Evolutionary conservation across 1,140 invertebrate species (phyloP), one percentile per base, ranked within the genome.

Genomic region (Zaprionus vittiger): DNA sequence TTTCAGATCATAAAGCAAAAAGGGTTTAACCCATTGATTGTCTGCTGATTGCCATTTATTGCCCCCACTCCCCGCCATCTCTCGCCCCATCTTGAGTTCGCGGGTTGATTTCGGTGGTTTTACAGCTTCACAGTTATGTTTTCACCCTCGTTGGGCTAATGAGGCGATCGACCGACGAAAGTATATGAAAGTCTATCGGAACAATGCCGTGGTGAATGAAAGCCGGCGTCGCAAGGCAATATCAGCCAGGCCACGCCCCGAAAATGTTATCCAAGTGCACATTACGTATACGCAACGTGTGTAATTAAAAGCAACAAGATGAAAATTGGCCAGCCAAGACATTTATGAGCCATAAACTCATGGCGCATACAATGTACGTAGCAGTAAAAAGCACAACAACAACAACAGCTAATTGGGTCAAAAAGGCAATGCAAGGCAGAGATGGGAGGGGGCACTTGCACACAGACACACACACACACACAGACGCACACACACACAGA

Each of bases 1-100:
- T 84, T 90, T 89, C 85, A 77, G 85, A 89, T 87, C 84, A 90
- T 90, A 89, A 89, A 89, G 81, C 81, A 84, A 79, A 81, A 84
- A 77, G 81, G 85, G 85, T 79, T 90, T 81, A 87, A 87, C 81
- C 85, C 83, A 87, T 83, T 90, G 79, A 85, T 89, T 89, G 85
- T 80, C 73, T 71, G 83, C 67, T 89, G 85, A 89, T 89, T 90
- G 85, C 85, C 85, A 82, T 84, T 89, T 90, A 89, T 89, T 74
- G 79, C 81, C 74, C 63, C 60, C 63, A 12, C 54, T 61, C 64
- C 7, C 17, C 34, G 0, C 22, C 26, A 24, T 20, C 1, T 17
- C 14, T 70, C 14, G 15, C 57, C 73, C 49, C 63, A 37, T 57
- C 15, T 26, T 52, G 22, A 26, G 17, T 41, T n/a, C 14, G 26